phyloP scores from a whole-genome alignment of 2,113 vertebrate species.

The Bubo scandiacus region DNA sequence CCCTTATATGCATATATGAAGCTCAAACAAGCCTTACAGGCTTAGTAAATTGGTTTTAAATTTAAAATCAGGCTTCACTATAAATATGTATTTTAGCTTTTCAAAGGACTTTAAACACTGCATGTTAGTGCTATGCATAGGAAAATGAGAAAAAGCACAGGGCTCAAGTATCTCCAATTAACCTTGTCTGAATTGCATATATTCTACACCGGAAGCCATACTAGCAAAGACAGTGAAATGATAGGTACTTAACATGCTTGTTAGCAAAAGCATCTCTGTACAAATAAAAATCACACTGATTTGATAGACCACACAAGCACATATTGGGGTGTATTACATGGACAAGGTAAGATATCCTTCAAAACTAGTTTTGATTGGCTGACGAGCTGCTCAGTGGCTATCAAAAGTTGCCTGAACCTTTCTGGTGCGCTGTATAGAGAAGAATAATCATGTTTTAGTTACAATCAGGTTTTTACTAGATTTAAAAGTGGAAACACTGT shows the following conservation, averaged over 20 bases:
- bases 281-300: not conserved
- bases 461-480: not conserved
- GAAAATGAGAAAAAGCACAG: not conserved
- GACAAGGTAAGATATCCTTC: not conserved
- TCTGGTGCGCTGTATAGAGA: not conserved
- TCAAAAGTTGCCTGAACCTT: not conserved
- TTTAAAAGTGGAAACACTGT: not conserved
- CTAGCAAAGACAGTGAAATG: not conserved
- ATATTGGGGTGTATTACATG: accelerated
- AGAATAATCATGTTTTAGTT: not conserved
- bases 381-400: not conserved
- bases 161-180: not conserved
- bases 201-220: not conserved
- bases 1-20: not conserved
- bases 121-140: not conserved
- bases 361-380: not conserved
- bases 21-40: not conserved
- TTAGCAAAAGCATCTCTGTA: not conserved
- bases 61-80: not conserved
- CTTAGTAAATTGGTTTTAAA: not conserved
- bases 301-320: not conserved
- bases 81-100: not conserved
- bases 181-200: not conserved
- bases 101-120: not conserved
- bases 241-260: not conserved